Percentiles rank a stretch among this genome's conserved stretches.
These are phyloP conservation scores for Scytalopus superciliaris DNA, from an alignment of 2,113 vertebrate species.

Conservation along the genomic window DNA sequence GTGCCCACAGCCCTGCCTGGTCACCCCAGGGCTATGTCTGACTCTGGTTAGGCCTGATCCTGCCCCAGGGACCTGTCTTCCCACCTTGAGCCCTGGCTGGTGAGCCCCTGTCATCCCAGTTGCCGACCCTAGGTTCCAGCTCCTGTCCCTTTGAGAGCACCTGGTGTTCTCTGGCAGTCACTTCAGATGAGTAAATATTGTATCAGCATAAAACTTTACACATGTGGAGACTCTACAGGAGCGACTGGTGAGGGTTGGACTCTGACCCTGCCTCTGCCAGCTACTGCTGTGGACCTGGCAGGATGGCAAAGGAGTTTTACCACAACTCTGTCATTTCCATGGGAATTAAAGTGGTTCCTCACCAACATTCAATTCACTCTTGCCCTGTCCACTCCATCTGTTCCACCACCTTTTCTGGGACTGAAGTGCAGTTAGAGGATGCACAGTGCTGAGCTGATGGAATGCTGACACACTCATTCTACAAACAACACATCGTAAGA, in stretches of 20 bases:
- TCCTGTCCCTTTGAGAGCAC: not conserved
- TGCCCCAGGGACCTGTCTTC: not conserved
- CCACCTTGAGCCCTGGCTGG: not conserved
- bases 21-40: not conserved
- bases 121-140: not conserved
- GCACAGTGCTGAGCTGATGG: not conserved
- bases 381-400: not conserved
- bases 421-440: not conserved
- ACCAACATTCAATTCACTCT: not conserved
- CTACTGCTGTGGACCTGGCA: not conserved
- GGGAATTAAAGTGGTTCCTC: not conserved
- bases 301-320: not conserved
- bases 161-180: not conserved
- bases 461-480: not conserved
- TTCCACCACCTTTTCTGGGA: not conserved
- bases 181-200: not conserved
- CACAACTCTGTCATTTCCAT: not conserved
- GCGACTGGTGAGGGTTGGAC: not conserved
- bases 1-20: not conserved
- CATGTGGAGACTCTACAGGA: fast-evolving
- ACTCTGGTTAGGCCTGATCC: not conserved
- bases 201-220: not conserved
- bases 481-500: not conserved
- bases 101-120: not conserved
- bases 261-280: not conserved